Evolutionary conservation across 2,113 vertebrate species (phyloP), one percentile per base, ranked within the genome.

Genomic region (Ardeotis arabs): DNA sequence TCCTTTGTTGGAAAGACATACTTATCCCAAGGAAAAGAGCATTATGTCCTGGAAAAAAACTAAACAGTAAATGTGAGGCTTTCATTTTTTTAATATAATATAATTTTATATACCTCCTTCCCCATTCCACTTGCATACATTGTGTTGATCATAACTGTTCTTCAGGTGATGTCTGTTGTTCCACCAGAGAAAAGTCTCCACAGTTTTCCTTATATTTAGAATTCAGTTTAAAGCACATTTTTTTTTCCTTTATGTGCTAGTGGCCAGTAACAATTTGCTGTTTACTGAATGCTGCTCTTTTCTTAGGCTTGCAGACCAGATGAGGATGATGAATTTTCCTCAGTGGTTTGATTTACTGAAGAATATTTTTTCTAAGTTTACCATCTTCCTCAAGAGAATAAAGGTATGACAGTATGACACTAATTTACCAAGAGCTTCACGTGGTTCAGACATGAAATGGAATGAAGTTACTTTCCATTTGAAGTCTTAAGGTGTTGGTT

Each of bases 301-400:
- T 97, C 90, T 50, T 72, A 99, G 99, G 96, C 98, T 99, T 83
- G 98, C 99, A 50, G 99, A 99, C 95, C 99, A 99, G 98, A 99
- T 99, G 98, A 98, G 99, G 87, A 98, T 99, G 98, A 99, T 99
- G 99, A 99, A 98, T 88, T 99, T 99, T 95, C 98, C 98, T 95
- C 99, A 99, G 96, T 99, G 99, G 99, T 99, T 99, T 92, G 98
- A 99, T 93, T 97, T 99, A 64, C 98, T 99, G 94, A 98, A 98
- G 93, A 98, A 94, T 92, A 98, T 99, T 96, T 99, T 99, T 96
- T 98, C 98, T 47, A 98, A 98, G 96, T 99, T 99, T 97, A 98
- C 98, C 21, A 95, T 99, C 93, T 99, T 99, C 95, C 98, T 99
- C 83, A 99, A 98, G 89, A 99, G 99, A 97, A 99, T 99, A 97